Conservation (phyloP, 2,888 invertebrate species). For the Oxytorus armatus region DNA sequence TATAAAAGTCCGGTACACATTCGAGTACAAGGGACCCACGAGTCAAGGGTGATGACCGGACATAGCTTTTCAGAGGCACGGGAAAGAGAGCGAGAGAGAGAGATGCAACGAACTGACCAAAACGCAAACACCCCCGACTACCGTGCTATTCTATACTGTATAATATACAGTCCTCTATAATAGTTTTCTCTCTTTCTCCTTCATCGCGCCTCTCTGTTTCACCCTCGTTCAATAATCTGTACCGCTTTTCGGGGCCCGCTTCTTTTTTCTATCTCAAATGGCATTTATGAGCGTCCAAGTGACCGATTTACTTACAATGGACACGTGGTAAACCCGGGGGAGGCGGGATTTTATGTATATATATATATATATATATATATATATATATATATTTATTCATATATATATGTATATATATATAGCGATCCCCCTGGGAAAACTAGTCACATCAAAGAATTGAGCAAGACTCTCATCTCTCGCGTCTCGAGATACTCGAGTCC, state of each 20-base stretch:
- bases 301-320: slow-evolving; percentile 83
- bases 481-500: slow-evolving; percentile 43
- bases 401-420: slow-evolving; percentile 4
- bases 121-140: slow-evolving; percentile 30
- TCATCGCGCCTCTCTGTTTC: slow-evolving; percentile 52
- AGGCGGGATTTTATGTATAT: slow-evolving; percentile 52
- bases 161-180: slow-evolving; percentile 57
- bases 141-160: slow-evolving; percentile 32
- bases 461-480: slow-evolving; percentile 43
- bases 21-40: slow-evolving; percentile 71
- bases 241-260: slow-evolving; percentile 57
- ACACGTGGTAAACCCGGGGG: slow-evolving; percentile 69
- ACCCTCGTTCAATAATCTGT: slow-evolving; percentile 51
- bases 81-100: slow-evolving; percentile 72
- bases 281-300: slow-evolving; percentile 80
- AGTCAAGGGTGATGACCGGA: slow-evolving; percentile 83
- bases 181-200: slow-evolving; percentile 54
- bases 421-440: slow-evolving; percentile 56
- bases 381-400: slow-evolving; percentile 17
- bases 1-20: slow-evolving; percentile 82
- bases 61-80: slow-evolving; percentile 80
- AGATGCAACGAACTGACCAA: slow-evolving; percentile 70
- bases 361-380: slow-evolving; percentile 1
- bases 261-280: slow-evolving; percentile 70
- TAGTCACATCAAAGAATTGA: slow-evolving; percentile 63